Base-by-base conservation (phyloP, 2,113 vertebrate species). In the Zapornia atra region DNA sequence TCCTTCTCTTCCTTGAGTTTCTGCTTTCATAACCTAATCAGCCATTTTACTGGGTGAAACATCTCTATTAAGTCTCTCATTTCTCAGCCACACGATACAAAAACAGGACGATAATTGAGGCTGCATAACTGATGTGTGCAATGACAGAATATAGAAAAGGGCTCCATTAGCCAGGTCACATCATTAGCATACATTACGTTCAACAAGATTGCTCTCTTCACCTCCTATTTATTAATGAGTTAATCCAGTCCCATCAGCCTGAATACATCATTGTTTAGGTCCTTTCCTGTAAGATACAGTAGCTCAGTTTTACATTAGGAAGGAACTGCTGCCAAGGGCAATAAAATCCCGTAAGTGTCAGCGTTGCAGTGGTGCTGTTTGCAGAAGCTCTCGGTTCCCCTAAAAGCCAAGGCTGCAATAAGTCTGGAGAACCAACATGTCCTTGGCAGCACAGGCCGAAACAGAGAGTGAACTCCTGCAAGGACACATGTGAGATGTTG, bases 101-200 rank as follows among this genome's bases (percentile, higher is more conserved):
- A 96, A 97, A 94, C 95, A 97, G 96, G 90, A 93, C 82, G 94
- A 96, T 97, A 98, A 98, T 97, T 97, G 96, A 95, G 88, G 94
- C 94, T 97, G 95, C 94, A 96, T 98, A 97, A 98, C 96, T 96
- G 96, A 96, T 96, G 97, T 82, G 88, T 12, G 69, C 94, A 97
- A 86, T 95, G 97, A 98, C 95, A 97, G 96, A 97, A 96, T 94
- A 83, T 89, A 98, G 96, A 97, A 97, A 97, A 96, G 96, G 93
- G 96, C 96, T 96, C 95, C 96, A 97, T 97, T 97, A 98, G 94
- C 95, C 87, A 97, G 97, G 97, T 98, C 98, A 97, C 87, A 72
- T 97, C 92, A 91, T 96, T 98, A 98, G 97, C 96, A 98, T 97
- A 97, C 96, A 98, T 97, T 97, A 97, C 91, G 87, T 96, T 97